Conservation (phyloP, 2,797 vertebrate genomes). For the Eulemur albifrons region DNA sequence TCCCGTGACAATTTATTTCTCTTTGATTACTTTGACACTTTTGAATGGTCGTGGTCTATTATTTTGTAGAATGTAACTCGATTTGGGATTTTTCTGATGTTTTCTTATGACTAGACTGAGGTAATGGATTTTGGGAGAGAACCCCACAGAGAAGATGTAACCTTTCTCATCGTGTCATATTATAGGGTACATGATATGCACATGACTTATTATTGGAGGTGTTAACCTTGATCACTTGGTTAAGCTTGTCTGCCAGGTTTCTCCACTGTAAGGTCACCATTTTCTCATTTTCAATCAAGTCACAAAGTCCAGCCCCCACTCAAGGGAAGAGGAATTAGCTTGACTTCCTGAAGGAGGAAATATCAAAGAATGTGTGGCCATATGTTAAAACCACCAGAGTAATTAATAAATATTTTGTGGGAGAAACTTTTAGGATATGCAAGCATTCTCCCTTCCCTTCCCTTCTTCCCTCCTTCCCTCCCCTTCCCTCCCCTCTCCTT, state of each 20-base stretch:
- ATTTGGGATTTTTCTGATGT: neutral
- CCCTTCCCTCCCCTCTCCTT: too few relatives aligned
- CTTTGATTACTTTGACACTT: neutral
- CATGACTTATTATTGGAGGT: neutral
- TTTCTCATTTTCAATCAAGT: neutral
- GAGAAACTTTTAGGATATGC: too few relatives aligned
- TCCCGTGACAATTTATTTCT: neutral
- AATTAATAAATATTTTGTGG: neutral
- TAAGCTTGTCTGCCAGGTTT: neutral
- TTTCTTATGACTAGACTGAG: neutral
- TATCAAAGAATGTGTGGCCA: neutral
- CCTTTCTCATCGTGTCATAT: neutral
- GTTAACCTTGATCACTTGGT: neutral
- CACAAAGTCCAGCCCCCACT: neutral
- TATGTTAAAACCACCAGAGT: neutral
- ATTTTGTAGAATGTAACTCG: neutral
- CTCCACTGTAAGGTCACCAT: neutral
- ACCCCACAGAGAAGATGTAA: neutral
- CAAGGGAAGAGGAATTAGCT: neutral
- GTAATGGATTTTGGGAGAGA: neutral
- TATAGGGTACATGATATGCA: neutral
- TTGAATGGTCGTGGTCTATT: neutral
- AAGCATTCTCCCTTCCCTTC: too few relatives aligned
- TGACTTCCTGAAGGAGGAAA: neutral
- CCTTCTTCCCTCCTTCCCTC: too few relatives aligned